phyloP scores from a whole-genome alignment of 2,113 vertebrate genomes.

The Pomatorhinus ruficollis region DNA sequence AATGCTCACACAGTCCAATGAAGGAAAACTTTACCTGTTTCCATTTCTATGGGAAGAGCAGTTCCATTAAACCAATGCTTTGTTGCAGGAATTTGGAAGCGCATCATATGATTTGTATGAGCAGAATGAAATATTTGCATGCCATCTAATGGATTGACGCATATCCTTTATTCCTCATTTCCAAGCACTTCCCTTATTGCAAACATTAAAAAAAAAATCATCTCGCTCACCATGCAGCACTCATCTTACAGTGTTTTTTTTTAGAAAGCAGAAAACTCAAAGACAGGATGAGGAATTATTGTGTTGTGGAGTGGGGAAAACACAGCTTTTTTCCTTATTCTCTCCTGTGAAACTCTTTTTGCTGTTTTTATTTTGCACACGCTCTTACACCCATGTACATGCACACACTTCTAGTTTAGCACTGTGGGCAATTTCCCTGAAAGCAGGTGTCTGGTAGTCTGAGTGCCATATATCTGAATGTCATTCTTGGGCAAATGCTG shows the following conservation, averaged over 20 bases:
- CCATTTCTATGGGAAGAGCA: conserved; percentile 42
- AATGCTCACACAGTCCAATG: conserved; percentile 16
- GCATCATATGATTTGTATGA: background rate
- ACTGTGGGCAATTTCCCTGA: background rate
- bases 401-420: rapidly evolving
- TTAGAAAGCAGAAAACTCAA: background rate
- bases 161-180: conserved; percentile 3
- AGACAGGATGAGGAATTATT: background rate
- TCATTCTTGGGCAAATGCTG: conserved; percentile 37
- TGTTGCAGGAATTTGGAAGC: conserved; percentile 38
- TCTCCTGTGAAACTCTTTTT: background rate
- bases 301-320: background rate
- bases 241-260: background rate
- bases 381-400: background rate
- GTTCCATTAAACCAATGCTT: conserved; percentile 36
- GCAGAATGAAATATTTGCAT: conserved; percentile 43
- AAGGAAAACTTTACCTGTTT: conserved; percentile 47
- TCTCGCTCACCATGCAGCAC: background rate
- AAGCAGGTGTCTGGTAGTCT: background rate
- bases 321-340: background rate
- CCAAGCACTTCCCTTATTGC: background rate
- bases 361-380: background rate
- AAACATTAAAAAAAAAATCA: background rate
- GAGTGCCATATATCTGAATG: background rate
- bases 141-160: background rate